Evolutionary conservation across 1,140 invertebrate genomes (phyloP), one percentile per base, ranked within the genome.

Genomic region (Chrysoperla carnea): DNA sequence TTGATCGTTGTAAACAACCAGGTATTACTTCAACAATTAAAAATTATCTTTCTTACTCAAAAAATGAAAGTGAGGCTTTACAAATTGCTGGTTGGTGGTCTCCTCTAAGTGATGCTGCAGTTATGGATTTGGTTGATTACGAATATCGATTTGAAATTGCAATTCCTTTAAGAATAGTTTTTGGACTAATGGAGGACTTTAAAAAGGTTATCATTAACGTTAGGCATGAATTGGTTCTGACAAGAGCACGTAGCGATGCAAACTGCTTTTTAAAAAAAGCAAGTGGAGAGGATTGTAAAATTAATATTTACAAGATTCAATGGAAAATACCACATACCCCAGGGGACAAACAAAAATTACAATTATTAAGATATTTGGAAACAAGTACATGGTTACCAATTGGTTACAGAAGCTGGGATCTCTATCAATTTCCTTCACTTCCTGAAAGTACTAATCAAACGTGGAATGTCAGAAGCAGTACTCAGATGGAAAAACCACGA

Each of bases 361-460:
- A 44, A 29, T 43, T 46, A 23, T 17, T 41, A 39, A 37, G 44
- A 43, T 41, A 45, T 23, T 42, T 44, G 12, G 43, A 45, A 35
- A 49, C 42, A 40, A 47, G 49, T 40, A 13, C 29, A 44, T 13
- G 43, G 1, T 43, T 53, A 28, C 8, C 36, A 8, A 50, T 59
- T 1, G 46, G 52, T 39, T 58, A 54, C 39, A 49, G 53, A 33
- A 37, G 45, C 0, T 59, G 57, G 56, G 51, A 59, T 42, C 37
- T 56, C 8, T 52, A 55, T 41, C 48, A 55, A 33, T 55, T 54
- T 52, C 52, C 52, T 31, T 8, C 42, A 7, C 37, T 60, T 6
- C 51, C 52, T 12, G 13, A 35, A n/a, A 46, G 48, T 4, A 42
- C 43, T 7, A 46, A 46, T 14, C 44, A 48, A 39, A 17, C 46